phyloP scores from a whole-genome alignment of 2,113 vertebrate species.

The Collichthys lucidus region DNA sequence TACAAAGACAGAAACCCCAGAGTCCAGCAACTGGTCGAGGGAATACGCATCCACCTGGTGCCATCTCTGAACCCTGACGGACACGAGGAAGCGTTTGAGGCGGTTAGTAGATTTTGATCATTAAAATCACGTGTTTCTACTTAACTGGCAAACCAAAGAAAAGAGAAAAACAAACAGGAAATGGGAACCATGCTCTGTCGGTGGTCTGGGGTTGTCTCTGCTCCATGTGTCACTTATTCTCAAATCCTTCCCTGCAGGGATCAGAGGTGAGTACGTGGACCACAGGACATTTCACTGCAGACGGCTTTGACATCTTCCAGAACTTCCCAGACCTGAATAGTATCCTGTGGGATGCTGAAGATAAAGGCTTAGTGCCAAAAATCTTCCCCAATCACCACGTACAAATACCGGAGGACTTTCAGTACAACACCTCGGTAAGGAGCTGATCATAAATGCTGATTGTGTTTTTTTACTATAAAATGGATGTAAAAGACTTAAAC shows the following conservation, averaged over 20 bases:
- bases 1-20: conserved; percentile 92
- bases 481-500: not conserved
- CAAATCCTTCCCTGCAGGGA: conserved; percentile 82
- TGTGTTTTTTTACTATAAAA: not conserved
- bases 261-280: conserved; percentile 96
- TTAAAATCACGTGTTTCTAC: not conserved
- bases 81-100: conserved; percentile 89
- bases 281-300: conserved; percentile 92
- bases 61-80: conserved; percentile 95
- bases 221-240: not conserved
- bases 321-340: conserved; percentile 95
- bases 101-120: conserved; percentile 78
- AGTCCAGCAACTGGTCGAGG: conserved; percentile 88
- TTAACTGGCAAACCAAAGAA: not conserved
- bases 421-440: conserved; percentile 88
- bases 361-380: conserved; percentile 90
- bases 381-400: conserved; percentile 91
- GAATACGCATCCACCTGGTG: conserved; percentile 93
- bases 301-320: conserved; percentile 95
- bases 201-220: not conserved
- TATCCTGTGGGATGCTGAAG: conserved; percentile 92
- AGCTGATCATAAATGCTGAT: not conserved
- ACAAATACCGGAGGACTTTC: conserved; percentile 87
- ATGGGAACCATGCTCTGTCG: conserved; percentile 4
- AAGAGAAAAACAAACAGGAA: not conserved